These are phyloP conservation scores for Chydorus sphaericus DNA, from an alignment of 2,888 invertebrate species.

Conservation along the genomic window DNA sequence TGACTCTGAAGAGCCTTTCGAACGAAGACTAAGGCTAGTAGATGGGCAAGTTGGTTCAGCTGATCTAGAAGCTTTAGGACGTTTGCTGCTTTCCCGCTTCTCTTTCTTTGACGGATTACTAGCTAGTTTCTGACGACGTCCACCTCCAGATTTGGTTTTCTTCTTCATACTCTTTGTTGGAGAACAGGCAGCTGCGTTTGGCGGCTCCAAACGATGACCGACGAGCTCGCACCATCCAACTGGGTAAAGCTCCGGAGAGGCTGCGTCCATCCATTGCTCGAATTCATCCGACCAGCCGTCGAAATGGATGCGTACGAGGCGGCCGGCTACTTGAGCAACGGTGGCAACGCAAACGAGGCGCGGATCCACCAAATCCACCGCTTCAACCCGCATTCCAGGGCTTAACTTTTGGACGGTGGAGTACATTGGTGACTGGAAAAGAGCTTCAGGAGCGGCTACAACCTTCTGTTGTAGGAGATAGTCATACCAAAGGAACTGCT, in stretches of 20 bases:
- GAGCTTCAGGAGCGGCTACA: slow-evolving; percentile 52
- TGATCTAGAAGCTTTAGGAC: no score
- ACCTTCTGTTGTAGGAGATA: slow-evolving; percentile 50
- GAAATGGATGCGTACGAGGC: slow-evolving; percentile 80
- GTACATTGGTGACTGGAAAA: no score
- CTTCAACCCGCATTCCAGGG: slow-evolving; percentile 81
- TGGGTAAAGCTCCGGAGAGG: slow-evolving; percentile 90
- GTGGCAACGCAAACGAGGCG: slow-evolving; percentile 90
- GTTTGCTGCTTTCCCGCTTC: no score
- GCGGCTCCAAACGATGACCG: slow-evolving; percentile 79
- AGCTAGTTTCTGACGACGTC: no score
- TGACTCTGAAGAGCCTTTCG: no score
- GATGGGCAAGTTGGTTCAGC: no score
- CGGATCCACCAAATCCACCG: slow-evolving; percentile 95
- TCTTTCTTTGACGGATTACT: no score
- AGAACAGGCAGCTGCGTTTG: slow-evolving; percentile 77
- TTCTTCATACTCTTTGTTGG: no score
- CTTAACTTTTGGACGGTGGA: slow-evolving; percentile 5
- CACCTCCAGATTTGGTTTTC: no score
- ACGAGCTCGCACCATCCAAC: slow-evolving; percentile 93
- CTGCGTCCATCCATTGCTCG: slow-evolving; percentile 96
- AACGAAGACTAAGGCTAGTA: no score
- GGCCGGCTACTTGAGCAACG: slow-evolving; percentile 73
- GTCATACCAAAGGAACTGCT: slow-evolving; percentile 64
- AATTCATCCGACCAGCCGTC: slow-evolving; percentile 96